Evolutionary conservation across 2,797 vertebrate species (phyloP).

Genomic region (Sebastes vulpes): DNA sequence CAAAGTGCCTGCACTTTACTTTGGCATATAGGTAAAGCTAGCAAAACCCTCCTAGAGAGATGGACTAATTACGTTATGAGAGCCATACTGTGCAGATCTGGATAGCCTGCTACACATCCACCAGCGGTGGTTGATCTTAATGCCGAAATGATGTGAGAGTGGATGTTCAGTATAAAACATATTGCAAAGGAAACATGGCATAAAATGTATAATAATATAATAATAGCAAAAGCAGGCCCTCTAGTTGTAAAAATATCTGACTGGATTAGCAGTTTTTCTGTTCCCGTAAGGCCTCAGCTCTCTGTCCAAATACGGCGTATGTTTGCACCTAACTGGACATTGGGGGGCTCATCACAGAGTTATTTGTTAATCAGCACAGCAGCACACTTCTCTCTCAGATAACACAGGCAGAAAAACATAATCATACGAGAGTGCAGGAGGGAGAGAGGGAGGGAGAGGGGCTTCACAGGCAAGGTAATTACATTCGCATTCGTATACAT

Average conservation of each 20-base stretch:
- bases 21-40: constrained; percentile 83
- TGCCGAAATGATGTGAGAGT: constrained; percentile 44
- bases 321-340: constrained; percentile 61
- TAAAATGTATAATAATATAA: constrained; percentile 21
- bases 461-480: constrained; percentile 87
- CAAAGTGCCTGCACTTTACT: constrained; percentile 84
- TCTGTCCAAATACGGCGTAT: constrained; percentile 48
- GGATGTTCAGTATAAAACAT: constrained; percentile 41
- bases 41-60: constrained; percentile 81
- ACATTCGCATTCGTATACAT: constrained; percentile 85
- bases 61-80: constrained; percentile 83
- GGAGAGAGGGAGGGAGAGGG: constrained; percentile 51
- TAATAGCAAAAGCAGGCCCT: constrained; percentile 39
- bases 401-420: constrained; percentile 85
- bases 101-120: constrained; percentile 56
- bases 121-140: constrained; percentile 50
- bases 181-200: constrained; percentile 22
- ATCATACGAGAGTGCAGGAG: constrained; percentile 71
- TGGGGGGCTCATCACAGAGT: constrained; percentile 69
- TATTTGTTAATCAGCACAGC: constrained; percentile 79
- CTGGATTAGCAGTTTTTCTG: constrained; percentile 50
- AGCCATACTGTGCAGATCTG: constrained; percentile 76
- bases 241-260: constrained; percentile 32
- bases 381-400: constrained; percentile 82
- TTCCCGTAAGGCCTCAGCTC: constrained; percentile 50